Conservation (phyloP, 2,888 invertebrate species). For the Lypha dubia region DNA sequence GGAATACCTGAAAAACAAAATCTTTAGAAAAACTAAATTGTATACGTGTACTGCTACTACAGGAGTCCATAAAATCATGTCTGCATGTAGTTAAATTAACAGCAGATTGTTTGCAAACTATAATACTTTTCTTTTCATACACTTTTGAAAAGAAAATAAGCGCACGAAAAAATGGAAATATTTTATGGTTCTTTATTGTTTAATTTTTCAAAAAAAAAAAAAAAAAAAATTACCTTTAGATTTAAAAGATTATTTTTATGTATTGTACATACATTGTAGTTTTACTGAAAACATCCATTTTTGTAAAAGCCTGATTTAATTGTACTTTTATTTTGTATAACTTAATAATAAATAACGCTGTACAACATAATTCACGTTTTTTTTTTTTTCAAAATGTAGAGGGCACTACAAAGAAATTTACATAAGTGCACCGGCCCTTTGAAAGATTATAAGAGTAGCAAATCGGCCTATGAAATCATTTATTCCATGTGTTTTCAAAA, state of each 20-base stretch:
- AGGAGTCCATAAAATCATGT: conserved; percentile 27
- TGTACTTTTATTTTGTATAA: no score
- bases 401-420: no score
- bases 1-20: conserved; percentile 2
- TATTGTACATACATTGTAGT: neutral
- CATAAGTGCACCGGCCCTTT: no score
- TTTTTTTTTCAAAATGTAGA: no score
- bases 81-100: conserved; percentile 60
- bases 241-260: neutral
- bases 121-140: conserved; percentile 3
- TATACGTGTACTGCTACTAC: no score
- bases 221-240: neutral
- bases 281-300: neutral
- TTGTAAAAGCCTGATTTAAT: no score
- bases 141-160: neutral
- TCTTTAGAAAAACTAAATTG: conserved; percentile 14
- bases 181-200: conserved; percentile 20
- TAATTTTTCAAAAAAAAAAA: neutral
- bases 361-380: no score
- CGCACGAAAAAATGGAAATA: neutral
- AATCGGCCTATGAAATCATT: no score
- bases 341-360: no score
- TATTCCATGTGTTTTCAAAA: no score
- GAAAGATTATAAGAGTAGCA: no score
- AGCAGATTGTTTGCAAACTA: conserved; percentile 47